phyloP scores from a whole-genome alignment of 2,113 vertebrate species.

The Guaruba guarouba region DNA sequence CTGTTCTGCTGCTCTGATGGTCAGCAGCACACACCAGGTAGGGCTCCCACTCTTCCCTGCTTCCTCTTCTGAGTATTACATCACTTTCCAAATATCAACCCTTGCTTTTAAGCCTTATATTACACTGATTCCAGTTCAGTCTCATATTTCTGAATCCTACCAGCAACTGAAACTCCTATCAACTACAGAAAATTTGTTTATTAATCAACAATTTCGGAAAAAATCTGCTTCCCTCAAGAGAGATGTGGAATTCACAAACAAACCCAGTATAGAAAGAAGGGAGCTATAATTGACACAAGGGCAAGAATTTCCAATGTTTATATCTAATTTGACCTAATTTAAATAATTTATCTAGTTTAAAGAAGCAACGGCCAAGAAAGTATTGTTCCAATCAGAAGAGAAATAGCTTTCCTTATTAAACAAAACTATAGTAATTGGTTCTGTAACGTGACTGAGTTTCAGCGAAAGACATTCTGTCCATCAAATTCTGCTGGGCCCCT shows the following conservation, averaged over 20 bases:
- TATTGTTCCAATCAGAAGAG: neutral
- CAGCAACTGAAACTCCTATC: neutral
- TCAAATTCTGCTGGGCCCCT: neutral
- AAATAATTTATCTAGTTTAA: neutral
- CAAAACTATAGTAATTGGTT: neutral
- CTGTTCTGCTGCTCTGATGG: neutral
- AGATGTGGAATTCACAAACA: neutral
- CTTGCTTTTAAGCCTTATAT: neutral
- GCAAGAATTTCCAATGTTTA: neutral
- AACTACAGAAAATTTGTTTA: neutral
- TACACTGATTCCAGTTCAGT: neutral
- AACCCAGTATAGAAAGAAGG: neutral
- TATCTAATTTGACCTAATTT: neutral
- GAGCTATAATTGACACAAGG: neutral
- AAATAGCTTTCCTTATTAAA: neutral
- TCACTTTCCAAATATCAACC: neutral
- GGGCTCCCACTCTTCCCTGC: neutral
- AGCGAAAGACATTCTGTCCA: neutral
- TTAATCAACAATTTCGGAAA: neutral
- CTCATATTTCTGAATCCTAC: neutral
- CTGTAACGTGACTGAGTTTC: accelerated
- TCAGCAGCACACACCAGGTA: accelerated
- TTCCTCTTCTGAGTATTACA: neutral
- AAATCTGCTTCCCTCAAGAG: neutral
- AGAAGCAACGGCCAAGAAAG: neutral